Conservation (phyloP, 35 echinoderm and acorn worm genomes). For the Strongylocentrotus purpuratus region DNA sequence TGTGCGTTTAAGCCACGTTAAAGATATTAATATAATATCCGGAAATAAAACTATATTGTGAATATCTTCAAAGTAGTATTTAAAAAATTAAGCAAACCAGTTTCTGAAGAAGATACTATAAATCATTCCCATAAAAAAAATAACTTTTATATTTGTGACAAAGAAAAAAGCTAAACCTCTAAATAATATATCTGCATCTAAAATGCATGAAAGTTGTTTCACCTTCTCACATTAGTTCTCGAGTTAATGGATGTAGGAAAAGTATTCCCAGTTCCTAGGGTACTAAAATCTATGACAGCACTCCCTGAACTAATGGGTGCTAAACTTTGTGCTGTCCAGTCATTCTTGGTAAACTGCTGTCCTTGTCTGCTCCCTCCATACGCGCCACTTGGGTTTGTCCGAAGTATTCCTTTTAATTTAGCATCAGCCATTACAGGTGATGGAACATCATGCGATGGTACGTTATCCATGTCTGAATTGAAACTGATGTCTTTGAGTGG, state of each 20-base stretch:
- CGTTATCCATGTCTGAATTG: constrained; percentile 45
- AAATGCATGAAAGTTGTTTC: constrained; percentile 6
- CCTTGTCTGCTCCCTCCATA: constrained; percentile 18
- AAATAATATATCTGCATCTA: neutral
- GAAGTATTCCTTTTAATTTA: constrained; percentile 46
- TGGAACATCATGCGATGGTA: constrained; percentile 20
- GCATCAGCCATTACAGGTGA: neutral
- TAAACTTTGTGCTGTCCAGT: neutral
- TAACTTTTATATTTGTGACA: neutral
- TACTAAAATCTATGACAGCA: constrained; percentile 67
- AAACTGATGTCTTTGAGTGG: constrained; percentile 86
- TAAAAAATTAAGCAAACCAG: neutral
- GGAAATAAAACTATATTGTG: no score
- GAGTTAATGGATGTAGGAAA: neutral
- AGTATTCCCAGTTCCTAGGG: constrained; percentile 20
- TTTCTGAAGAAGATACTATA: neutral
- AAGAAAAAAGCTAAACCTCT: neutral
- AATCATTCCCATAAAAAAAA: neutral
- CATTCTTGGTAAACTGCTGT: neutral
- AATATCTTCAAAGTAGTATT: neutral
- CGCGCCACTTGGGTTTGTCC: constrained; percentile 38
- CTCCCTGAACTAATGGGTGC: neutral
- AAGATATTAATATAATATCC: neutral
- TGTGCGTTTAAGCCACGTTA: neutral
- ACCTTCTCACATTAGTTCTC: constrained; percentile 30